A percentile compares a stretch with the other conserved stretches of the same genome.
Conservation (phyloP, 37 sponge, comb jelly and placozoan species). For the Dysidea cf. avara region DNA sequence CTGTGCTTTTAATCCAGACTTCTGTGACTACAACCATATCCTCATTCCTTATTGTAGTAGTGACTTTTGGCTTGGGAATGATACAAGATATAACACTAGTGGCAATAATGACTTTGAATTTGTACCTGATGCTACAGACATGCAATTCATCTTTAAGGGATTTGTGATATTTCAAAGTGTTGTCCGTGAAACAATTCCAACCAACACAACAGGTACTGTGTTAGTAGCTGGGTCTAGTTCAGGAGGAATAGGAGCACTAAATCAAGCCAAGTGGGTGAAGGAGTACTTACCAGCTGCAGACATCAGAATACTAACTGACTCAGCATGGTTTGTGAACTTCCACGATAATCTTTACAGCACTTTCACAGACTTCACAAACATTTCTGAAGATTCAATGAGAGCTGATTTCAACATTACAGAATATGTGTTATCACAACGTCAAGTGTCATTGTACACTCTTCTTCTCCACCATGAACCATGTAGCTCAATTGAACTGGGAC, state of each 20-base stretch:
- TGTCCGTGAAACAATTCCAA: no score
- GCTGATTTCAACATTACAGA: no score
- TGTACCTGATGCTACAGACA: constrained; percentile 17
- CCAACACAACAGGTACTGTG: constrained; percentile 30
- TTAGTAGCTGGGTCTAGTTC: constrained; percentile 80
- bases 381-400: no score
- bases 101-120: neutral
- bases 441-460: no score
- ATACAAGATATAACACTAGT: neutral
- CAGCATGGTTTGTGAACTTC: constrained; percentile 84
- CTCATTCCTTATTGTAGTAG: no score
- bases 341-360: constrained; percentile 4
- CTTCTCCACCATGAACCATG: no score
- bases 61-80: constrained; percentile 68
- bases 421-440: no score
- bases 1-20: constrained; percentile 21
- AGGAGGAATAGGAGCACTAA: constrained; percentile 81
- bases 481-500: no score
- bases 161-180: no score
- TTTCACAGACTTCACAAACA: neutral
- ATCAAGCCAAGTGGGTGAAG: constrained; percentile 59
- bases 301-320: constrained; percentile 45
- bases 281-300: neutral
- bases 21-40: constrained; percentile 59
- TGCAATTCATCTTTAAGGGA: constrained; percentile 81